Evolutionary conservation across 2,797 vertebrate genomes (phyloP), one percentile per base, ranked within the genome.

Genomic region (Arrhamphus sclerolepis): DNA sequence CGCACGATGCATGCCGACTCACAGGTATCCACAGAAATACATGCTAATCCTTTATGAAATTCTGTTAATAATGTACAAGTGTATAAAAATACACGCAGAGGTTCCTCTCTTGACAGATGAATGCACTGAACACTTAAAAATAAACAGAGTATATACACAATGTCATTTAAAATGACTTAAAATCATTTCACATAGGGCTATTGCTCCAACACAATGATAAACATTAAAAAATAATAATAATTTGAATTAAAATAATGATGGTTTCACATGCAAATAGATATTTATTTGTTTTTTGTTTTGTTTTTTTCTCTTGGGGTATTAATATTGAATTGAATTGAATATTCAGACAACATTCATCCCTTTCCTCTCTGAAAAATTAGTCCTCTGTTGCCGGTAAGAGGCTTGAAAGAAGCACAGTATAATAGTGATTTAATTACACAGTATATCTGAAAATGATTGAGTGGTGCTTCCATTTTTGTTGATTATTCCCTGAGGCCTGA

Each of bases 391-490:
- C 17, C 56, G 46, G 9, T 22, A 19, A 42, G 39, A 72, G 57
- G 52, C 31, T 21, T 44, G 49, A 63, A 41, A 70, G 66, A 72
- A 64, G 44, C 49, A 61, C 38, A 70, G 26, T 4, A 17, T 39
- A 53, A 66, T 0, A 26, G 51, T 13, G 46, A 56, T 65, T 64
- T 59, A 4, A 53, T 50, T 63, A n/a, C 34, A 19, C 20, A 24
- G 31, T 10, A n/a, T 16, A 42, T 52, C 58, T 54, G 14, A 75
- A 68, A 40, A n/a, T 50, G 69, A 78, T 24, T 72, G 68, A 72
- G 54, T 20, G 46, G 48, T 18, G 19, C 51, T 80, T 65, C 29
- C 16, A 40, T 66, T 62, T 52, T 54, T 56, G 48, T 62, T 50
- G 54, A 11, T 56, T 47, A 46, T 68, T 66, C 72, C 54, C 62